Base-by-base conservation (phyloP, 37 sponge, comb jelly and placozoan species). In the Cliona cf. orientalis region DNA sequence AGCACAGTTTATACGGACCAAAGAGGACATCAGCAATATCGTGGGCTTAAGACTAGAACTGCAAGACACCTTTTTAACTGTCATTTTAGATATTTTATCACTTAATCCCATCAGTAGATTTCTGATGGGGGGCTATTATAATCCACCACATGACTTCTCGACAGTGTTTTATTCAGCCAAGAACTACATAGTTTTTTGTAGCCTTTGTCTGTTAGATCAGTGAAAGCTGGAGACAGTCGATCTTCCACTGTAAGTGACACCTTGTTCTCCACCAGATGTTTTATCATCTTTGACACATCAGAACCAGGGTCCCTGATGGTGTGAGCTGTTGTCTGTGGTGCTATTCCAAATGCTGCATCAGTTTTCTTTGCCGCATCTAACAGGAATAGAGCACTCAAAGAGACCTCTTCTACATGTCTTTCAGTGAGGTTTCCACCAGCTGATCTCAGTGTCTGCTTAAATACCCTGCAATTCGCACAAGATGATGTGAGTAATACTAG, bases 401-500 rank as follows among this genome's bases (percentile, higher is more conserved):
- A 78, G 1, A 78, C 46, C n/a, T 65, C 79, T 43, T 61, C 66
- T 29, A 63, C 25, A 66, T 78, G 79, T 25, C 38, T 19, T 25
- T 37, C 37, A 23, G 79, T 40, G 1, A n/a, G n/a, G n/a, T n/a
- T n/a, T n/a, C n/a, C n/a, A n/a, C n/a, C n/a, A n/a, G n/a, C n/a
- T n/a, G n/a, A n/a, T n/a, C 66, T 5, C 1, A 78, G 2, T 25
- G 79, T 40, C 29, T 78, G 64, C 44, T 78, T 78, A 17, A 78
- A 42, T 19, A 78, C 36, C 66, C 79, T 78, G 59, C 14, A 74
- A n/a, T n/a, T n/a, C n/a, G n/a, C n/a, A n/a, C n/a, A n/a, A n/a
- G n/a, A 74, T 31, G 35, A 31, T 7, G 22, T 2, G 7, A 28
- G 33, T 26, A 60, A 3, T 5, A 39, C 19, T 21, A 63, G 58